Evolutionary conservation across 2,113 vertebrate species (phyloP).

Genomic region (Collichthys lucidus): DNA sequence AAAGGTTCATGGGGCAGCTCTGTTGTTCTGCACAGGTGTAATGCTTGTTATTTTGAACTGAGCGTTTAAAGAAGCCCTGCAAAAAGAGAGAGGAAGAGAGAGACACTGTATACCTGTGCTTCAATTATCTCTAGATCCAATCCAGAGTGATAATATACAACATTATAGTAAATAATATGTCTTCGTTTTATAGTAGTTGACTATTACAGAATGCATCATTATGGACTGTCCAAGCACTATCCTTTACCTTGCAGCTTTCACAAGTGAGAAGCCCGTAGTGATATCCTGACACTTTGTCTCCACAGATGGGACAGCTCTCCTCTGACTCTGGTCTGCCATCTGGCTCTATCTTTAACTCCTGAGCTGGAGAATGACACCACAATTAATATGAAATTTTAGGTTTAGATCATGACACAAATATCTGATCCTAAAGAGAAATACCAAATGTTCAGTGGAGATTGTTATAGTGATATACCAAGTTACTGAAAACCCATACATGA

Average conservation of each 20-base stretch:
- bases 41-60: constrained; percentile 87
- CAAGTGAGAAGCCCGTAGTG: constrained; percentile 87
- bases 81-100: constrained; percentile 16
- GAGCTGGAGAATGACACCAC: constrained; percentile 62
- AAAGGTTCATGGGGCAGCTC: constrained; percentile 83
- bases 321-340: constrained; percentile 43
- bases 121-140: not conserved
- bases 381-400: constrained; percentile 2
- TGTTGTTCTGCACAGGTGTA: constrained; percentile 85
- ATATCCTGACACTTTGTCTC: constrained; percentile 86
- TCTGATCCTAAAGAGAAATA: not conserved
- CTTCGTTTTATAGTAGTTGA: not conserved
- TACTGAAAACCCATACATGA: not conserved
- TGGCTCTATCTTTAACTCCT: constrained; percentile 68
- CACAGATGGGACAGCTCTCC: constrained; percentile 83
- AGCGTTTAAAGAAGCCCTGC: constrained; percentile 88
- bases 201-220: not conserved
- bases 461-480: not conserved
- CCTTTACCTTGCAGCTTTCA: constrained; percentile 85
- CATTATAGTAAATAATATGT: not conserved
- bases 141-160: not conserved
- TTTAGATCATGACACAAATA: not conserved
- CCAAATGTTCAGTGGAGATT: not conserved
- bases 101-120: not conserved
- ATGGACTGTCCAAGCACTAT: not conserved